These are phyloP conservation scores for Chascanopsetta lugubris DNA, from an alignment of 2,113 vertebrate species.

Conservation along the genomic window DNA sequence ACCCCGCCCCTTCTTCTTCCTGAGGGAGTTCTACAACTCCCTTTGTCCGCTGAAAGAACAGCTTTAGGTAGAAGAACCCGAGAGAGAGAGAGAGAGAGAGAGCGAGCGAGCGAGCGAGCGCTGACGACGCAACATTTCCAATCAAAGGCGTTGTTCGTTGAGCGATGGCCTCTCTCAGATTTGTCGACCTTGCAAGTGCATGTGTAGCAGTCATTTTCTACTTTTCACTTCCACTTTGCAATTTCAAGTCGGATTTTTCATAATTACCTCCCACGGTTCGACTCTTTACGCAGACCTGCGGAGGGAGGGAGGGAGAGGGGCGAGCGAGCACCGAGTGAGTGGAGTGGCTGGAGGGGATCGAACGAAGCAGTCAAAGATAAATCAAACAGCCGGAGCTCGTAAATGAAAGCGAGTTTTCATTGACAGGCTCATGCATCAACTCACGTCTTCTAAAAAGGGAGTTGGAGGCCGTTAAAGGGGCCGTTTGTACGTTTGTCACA, in stretches of 20 bases:
- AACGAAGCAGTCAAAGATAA: conserved; percentile 1
- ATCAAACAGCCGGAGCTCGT: neutral
- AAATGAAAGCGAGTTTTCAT: too few species aligned
- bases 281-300: conserved; percentile 1
- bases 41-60: neutral
- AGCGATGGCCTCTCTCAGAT: conserved; percentile 24
- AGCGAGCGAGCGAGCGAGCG: too few species aligned
- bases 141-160: conserved; percentile 24
- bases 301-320: too few species aligned
- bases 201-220: conserved; percentile 38
- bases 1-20: neutral
- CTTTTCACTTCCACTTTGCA: conserved; percentile 46
- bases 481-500: too few species aligned
- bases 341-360: conserved; percentile 1
- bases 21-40: neutral
- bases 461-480: too few species aligned
- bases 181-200: conserved; percentile 30
- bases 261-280: conserved; percentile 19
- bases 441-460: too few species aligned
- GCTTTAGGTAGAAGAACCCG: conserved; percentile 5
- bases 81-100: too few species aligned
- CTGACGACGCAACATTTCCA: conserved; percentile 21
- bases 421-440: too few species aligned
- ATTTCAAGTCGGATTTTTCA: conserved; percentile 35
- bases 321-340: neutral